Evolutionary conservation across 2,113 vertebrate genomes (phyloP), one percentile per base, ranked within the genome.

Genomic region (Gallinago media): DNA sequence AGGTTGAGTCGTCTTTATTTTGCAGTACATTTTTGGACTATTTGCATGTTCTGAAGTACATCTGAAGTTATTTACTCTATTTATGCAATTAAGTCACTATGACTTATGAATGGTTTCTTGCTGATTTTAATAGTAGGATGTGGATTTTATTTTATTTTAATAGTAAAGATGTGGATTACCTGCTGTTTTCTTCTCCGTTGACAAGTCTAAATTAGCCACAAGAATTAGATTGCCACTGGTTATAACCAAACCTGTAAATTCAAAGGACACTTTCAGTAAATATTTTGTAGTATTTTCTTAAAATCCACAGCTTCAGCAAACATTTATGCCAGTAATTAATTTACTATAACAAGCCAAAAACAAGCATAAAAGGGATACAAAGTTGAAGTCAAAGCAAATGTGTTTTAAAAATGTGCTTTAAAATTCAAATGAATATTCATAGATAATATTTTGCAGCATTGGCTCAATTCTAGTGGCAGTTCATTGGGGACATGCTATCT

Each of bases 161-260:
- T 67, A 63, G 59, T 11, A 31, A 80, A 88, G 42, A 80, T 56
- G 38, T 32, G 36, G 4, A 6, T 84, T 90, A 84, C 78, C 68
- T 93, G 92, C 38, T 92, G 68, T 67, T 93, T 96, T 77, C 74
- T 73, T 90, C 29, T 93, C 34, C 7, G 9, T 5, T 86, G 96
- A 65, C 68, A 80, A 38, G 26, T 47, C 56, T 77, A 67, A 83
- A 90, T 88, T 88, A 92, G 92, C 63, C 72, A 92, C n/a, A 34
- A n/a, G 74, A 86, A 80, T 84, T 65, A 77, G 56, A 29, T n/a
- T 85, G 74, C 68, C 9, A 7, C 68, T 68, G 75, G 29, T 26
- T 90, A 20, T 67, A 86, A 49, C 52, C 31, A 65, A 27, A 61
- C 25, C 59, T 80, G 34, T 74, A 89, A 80, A 88, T 86, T 77